These are phyloP conservation scores for Halcyon smyrnensis DNA, from an alignment of 2,797 vertebrate species.

Conservation along the genomic window DNA sequence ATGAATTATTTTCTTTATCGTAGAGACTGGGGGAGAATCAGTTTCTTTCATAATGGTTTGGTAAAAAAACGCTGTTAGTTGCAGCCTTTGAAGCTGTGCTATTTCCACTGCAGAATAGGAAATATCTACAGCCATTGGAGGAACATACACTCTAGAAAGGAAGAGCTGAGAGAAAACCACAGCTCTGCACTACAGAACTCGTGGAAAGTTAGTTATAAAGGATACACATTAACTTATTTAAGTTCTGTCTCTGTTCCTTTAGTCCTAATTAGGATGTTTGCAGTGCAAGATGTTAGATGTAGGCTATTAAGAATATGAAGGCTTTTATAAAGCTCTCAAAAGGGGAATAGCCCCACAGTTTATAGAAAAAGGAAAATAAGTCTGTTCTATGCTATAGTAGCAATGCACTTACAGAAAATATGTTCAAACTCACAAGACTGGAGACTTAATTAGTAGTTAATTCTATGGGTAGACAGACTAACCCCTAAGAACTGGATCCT, in stretches of 20 bases:
- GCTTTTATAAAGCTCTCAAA: background rate
- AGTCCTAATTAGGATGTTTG: background rate
- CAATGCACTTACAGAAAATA: background rate
- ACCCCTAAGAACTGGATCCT: background rate
- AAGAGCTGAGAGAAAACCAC: background rate
- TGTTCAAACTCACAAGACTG: background rate
- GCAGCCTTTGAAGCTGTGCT: slow-evolving; percentile 23
- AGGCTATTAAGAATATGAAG: background rate
- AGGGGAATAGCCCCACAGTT: background rate
- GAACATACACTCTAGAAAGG: background rate
- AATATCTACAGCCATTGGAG: background rate
- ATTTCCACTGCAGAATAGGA: slow-evolving; percentile 7
- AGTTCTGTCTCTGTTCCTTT: background rate
- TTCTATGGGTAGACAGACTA: background rate
- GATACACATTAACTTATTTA: background rate
- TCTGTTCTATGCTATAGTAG: background rate
- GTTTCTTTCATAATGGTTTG: slow-evolving; percentile 57
- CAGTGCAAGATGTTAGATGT: background rate
- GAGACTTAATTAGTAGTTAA: slow-evolving; percentile 8
- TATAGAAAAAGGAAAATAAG: background rate
- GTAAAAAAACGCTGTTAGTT: slow-evolving; percentile 40
- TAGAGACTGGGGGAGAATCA: slow-evolving; percentile 7
- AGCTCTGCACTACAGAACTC: background rate
- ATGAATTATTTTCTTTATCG: slow-evolving; percentile 28
- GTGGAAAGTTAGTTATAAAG: background rate